These are phyloP conservation scores for Dicentrarchus labrax DNA, from an alignment of 2,113 vertebrate species.

Conservation along the genomic window DNA sequence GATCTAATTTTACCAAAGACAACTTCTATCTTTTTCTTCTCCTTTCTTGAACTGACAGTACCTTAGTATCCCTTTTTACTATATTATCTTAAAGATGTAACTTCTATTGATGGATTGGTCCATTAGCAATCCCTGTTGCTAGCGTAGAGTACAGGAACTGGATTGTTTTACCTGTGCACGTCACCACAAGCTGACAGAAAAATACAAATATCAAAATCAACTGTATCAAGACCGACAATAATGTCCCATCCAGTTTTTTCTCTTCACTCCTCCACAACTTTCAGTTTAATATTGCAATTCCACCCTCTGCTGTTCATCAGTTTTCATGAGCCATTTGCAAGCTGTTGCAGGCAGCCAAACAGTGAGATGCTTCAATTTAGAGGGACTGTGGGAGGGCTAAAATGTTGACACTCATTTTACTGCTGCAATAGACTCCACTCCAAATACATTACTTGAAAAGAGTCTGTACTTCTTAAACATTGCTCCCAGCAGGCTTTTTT, in stretches of 20 bases:
- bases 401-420: not conserved
- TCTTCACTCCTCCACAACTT: not conserved
- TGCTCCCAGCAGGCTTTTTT: no score
- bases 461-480: not conserved
- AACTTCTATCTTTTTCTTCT: not conserved
- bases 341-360: not conserved
- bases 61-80: not conserved
- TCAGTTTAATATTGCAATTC: not conserved
- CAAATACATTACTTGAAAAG: not conserved
- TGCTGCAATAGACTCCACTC: not conserved
- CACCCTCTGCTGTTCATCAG: conserved; percentile 12
- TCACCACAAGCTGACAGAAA: not conserved
- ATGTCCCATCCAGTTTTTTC: not conserved
- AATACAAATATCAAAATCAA: not conserved
- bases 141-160: not conserved
- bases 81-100: not conserved
- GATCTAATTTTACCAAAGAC: not conserved
- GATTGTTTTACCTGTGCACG: not conserved
- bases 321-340: not conserved
- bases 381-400: not conserved
- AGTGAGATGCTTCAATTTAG: not conserved
- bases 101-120: not conserved
- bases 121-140: not conserved
- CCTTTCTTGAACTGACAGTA: not conserved
- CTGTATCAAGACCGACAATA: not conserved